phyloP scores from a whole-genome alignment of 2,888 invertebrate species.

The Ophion obscuratus region DNA sequence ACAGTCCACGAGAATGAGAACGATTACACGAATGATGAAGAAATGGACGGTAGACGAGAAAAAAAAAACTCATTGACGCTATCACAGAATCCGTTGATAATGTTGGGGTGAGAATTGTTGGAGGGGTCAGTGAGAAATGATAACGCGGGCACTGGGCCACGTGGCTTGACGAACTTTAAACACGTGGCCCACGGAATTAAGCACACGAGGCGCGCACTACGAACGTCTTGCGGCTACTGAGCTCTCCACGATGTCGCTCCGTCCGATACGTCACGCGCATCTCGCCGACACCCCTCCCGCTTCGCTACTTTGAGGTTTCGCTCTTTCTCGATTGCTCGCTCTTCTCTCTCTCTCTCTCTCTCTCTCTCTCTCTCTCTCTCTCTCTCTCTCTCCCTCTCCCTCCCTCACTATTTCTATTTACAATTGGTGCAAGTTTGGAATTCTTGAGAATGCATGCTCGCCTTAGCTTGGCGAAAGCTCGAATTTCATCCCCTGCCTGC shows the following conservation, averaged over 20 bases:
- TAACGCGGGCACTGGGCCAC: conserved; percentile 57
- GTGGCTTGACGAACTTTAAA: conserved; percentile 60
- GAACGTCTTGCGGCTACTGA: conserved; percentile 79
- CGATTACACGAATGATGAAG: conserved; percentile 20
- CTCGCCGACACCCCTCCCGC: conserved; percentile 12
- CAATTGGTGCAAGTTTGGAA: conserved; percentile 27
- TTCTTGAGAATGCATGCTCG: background rate
- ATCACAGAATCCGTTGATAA: conserved; percentile 1
- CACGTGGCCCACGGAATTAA: conserved; percentile 55
- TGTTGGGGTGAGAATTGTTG: background rate
- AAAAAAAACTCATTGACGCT: background rate
- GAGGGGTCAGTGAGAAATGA: conserved; percentile 12
- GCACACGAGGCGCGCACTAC: conserved; percentile 77
- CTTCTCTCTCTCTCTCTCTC: background rate
- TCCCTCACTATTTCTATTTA: background rate
- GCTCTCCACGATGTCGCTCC: conserved; percentile 50
- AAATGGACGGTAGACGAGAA: background rate
- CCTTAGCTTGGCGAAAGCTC: no score
- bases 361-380: background rate
- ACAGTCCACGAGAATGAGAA: background rate
- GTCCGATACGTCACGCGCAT: conserved; percentile 56
- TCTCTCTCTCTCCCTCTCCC: background rate
- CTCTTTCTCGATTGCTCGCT: background rate
- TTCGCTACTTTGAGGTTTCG: conserved; percentile 13
- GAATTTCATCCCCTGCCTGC: no score